A percentile compares a stretch with the other conserved stretches of the same genome.
Conservation (phyloP, 2,113 vertebrate genomes). For the Lethenteron reissneri region DNA sequence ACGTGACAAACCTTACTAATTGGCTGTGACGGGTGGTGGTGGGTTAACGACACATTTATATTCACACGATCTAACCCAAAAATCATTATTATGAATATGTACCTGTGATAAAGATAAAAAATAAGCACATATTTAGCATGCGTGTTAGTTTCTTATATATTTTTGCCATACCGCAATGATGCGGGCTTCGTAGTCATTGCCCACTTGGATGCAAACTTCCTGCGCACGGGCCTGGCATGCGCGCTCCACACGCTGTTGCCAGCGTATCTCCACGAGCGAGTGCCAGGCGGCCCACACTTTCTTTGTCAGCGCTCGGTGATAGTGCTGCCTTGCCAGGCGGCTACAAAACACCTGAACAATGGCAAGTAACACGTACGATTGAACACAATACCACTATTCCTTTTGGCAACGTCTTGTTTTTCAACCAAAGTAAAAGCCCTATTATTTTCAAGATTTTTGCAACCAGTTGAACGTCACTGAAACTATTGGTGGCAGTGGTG, state of each 20-base stretch:
- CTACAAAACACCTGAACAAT: conserved; percentile 29
- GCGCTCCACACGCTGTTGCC: conserved; percentile 49
- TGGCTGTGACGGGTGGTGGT: no score
- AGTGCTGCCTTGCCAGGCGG: conserved; percentile 40
- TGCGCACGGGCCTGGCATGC: conserved; percentile 60
- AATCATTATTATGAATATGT: background rate
- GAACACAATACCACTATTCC: background rate
- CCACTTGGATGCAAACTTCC: conserved; percentile 54
- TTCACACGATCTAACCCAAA: background rate
- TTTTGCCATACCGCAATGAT: conserved; percentile 32
- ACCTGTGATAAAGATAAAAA: background rate
- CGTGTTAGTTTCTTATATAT: no score
- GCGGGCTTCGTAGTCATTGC: conserved; percentile 48
- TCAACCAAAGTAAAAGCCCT: background rate
- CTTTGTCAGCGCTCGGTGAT: conserved; percentile 38
- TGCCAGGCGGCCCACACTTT: conserved; percentile 59
- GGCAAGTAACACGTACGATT: conserved; percentile 5
- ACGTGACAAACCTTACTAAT: no score
- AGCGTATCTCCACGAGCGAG: conserved; percentile 29
- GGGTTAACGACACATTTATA: no score
- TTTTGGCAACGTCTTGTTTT: conserved; percentile 1
- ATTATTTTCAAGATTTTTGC: background rate
- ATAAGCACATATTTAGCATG: no score
- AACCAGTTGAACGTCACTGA: background rate
- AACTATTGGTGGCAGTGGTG: background rate